A percentile compares a stretch with the other conserved stretches of the same genome.
phyloP scores from a whole-genome alignment of 2,113 vertebrate species.

The Cranoglanis bouderius region DNA sequence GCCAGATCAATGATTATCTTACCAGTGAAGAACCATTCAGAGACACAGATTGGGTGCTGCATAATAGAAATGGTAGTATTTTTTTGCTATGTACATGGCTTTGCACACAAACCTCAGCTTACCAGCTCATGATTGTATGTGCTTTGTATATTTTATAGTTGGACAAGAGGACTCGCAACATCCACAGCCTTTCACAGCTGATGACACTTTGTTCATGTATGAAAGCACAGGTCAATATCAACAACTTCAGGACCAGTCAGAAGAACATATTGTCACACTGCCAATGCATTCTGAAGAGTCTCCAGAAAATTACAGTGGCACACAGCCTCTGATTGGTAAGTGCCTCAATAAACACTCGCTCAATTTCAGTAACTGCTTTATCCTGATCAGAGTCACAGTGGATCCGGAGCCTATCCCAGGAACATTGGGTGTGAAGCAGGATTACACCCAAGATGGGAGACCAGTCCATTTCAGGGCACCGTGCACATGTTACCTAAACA shows the following conservation, averaged over 20 bases:
- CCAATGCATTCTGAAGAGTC: neutral
- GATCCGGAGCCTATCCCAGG: neutral
- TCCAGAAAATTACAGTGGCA: neutral
- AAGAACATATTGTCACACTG: neutral
- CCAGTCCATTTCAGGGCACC: neutral
- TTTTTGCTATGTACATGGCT: neutral
- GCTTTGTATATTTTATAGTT: neutral
- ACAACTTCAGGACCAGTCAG: neutral
- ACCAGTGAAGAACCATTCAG: neutral
- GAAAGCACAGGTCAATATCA: neutral
- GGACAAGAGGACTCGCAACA: neutral
- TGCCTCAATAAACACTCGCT: neutral
- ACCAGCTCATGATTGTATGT: neutral
- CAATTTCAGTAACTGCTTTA: neutral
- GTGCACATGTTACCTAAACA: neutral
- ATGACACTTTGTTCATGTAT: neutral
- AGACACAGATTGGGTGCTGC: neutral
- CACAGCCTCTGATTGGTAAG: conserved; percentile 2
- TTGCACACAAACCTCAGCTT: neutral
- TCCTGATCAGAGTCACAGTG: neutral
- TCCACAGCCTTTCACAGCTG: neutral
- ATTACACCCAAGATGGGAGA: neutral
- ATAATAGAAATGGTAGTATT: neutral
- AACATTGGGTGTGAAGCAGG: neutral
- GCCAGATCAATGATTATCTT: neutral